Evolutionary conservation across 2,888 invertebrate genomes (phyloP), one percentile per base, ranked within the genome.

Genomic region (Nysson spinosus): DNA sequence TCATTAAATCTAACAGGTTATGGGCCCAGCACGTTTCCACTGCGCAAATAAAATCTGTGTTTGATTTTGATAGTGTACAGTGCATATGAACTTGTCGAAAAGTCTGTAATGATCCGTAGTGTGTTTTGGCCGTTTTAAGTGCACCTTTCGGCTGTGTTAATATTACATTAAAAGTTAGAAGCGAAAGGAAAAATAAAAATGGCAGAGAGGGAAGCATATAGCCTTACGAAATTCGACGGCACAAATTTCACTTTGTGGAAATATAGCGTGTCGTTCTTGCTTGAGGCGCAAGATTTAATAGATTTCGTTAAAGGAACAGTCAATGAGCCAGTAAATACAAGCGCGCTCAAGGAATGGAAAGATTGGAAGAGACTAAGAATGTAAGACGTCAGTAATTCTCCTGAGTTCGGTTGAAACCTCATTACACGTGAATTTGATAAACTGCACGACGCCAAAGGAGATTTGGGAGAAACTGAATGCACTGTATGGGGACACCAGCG

Each of bases 391-490:
- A 12, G 34, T 46, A 2, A 61, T 49, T 47, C 5, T 54, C 1
- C 42, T 61, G 2, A 17, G 28, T n/a, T 47, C 46, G 11, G 40
- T 60, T 1, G 47, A 46, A 0, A 28, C 12, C 26, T 20, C 52
- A 5, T n/a, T 52, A 28, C 52, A 60, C 30, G 20, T 5, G 4
- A 19, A 55, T 24, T 24, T 61, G n/a, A 28, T 61, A 4, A 62
- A 56, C 12, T 62, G 62, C 7, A 14, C 7, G 9, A 50, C 44
- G 0, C 39, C 55, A 1, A 22, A 50, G 19, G 24, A 34, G 1
- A 62, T 69, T 6, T 69, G 66, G 68, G 20, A 68, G 0, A 68
- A 69, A 24, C 28, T 68, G 5, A 32, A 61, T 9, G 19, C 39
- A 1, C 9, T 67, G 20, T 69, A 63, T 14, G 62, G 65, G 1